A percentile compares a stretch with the other conserved stretches of the same genome.
Evolutionary conservation across 2,113 vertebrate genomes (phyloP).

Genomic region (Alethe castanea): DNA sequence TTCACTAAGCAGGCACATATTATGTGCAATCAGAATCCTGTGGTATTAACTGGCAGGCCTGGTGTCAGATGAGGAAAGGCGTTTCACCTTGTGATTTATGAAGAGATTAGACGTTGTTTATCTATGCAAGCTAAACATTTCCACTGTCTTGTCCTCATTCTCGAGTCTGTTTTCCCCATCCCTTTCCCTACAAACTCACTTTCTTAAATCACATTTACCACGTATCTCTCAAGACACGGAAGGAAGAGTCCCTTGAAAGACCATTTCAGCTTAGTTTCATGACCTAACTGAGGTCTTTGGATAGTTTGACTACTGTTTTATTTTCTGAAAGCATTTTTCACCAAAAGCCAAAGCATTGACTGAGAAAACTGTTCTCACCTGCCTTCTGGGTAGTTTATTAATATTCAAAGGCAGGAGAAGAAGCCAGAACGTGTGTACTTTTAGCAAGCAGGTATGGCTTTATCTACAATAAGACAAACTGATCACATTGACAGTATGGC

Average conservation of each 20-base stretch:
- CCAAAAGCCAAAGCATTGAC: background rate
- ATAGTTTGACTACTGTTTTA: background rate
- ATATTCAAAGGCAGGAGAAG: background rate
- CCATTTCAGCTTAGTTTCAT: background rate
- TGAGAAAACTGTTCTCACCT: background rate
- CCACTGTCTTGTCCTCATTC: background rate
- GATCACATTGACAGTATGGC: constrained; percentile 13
- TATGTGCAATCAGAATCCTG: background rate
- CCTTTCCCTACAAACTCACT: background rate
- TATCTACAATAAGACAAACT: constrained; percentile 43
- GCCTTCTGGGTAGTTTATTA: constrained; percentile 18
- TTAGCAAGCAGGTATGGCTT: constrained; percentile 6
- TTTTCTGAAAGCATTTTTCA: background rate
- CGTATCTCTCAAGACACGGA: background rate
- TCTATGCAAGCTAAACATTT: background rate
- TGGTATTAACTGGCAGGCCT: background rate
- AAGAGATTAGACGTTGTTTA: background rate
- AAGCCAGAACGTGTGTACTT: background rate
- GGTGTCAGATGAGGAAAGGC: background rate
- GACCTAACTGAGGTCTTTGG: background rate
- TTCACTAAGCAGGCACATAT: background rate
- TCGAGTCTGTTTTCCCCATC: background rate
- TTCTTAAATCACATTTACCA: background rate
- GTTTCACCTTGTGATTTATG: background rate
- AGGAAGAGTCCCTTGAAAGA: background rate